These are phyloP conservation scores for Petrocephalus schoutedeni DNA, from an alignment of 2,797 vertebrate genomes.

Conservation along the genomic window DNA sequence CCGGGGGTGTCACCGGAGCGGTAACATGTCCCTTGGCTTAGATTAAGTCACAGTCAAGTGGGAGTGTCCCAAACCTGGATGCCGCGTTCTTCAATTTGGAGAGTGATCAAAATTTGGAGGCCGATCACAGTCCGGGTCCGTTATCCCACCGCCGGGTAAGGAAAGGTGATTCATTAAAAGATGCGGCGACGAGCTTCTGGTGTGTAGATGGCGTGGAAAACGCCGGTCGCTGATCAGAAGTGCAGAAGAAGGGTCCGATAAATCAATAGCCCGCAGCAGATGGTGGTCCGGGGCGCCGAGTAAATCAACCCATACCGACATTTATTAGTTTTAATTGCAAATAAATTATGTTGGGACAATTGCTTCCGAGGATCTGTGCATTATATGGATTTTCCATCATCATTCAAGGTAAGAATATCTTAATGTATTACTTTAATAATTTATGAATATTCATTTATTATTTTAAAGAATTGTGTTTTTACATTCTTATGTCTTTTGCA, in stretches of 20 bases:
- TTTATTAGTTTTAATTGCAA: slow-evolving; percentile 6
- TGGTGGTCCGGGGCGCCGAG: background rate
- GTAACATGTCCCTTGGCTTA: background rate
- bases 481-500: background rate
- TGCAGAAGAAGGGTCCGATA: background rate
- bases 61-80: slow-evolving; percentile 33
- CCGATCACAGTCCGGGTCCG: background rate
- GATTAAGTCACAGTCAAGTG: slow-evolving; percentile 1
- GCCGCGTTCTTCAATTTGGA: slow-evolving; percentile 27
- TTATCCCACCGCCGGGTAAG: background rate
- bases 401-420: slow-evolving; percentile 40
- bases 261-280: slow-evolving; percentile 3
- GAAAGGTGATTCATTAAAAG: background rate
- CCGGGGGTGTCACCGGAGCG: slow-evolving; percentile 14
- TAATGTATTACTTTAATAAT: background rate
- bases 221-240: background rate
- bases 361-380: background rate
- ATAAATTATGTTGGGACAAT: slow-evolving; percentile 3
- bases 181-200: background rate
- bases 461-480: background rate
- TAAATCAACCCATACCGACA: slow-evolving; percentile 17
- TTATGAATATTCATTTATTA: background rate
- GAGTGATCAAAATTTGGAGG: background rate
- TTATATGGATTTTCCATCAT: slow-evolving; percentile 22
- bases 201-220: background rate